Base-by-base conservation (phyloP, 2,888 invertebrate genomes). In the Drosophila tripunctata region DNA sequence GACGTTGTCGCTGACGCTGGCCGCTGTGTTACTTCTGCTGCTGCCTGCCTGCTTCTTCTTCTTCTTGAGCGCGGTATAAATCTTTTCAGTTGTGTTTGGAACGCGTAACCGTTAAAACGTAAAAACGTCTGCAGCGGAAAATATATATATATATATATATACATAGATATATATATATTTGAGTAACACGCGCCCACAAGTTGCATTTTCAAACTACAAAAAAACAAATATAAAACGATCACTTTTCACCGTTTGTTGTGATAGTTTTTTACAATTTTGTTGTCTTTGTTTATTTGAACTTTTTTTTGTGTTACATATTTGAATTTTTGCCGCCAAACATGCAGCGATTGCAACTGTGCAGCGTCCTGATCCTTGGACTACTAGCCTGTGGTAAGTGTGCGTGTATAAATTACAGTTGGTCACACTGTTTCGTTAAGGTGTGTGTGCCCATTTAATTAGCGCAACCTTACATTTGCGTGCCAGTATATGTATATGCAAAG, bases 61-160 rank as follows among this genome's bases (percentile, higher is more conserved):
- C 80, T 77, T 78, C 81, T 78, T 78, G 83, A 76, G 86, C 80
- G 80, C 83, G 76, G 86, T 86, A 83, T 76, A 81, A 77, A 78
- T 80, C 69, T 87, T 89, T 88, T 84, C 82, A 89, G 89, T 89
- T 85, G 83, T 83, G 86, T 86, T 89, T 86, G 85, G 87, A 83
- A 80, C 89, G 88, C 81, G 78, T 65, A 79, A 81, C 88, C 72
- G 88, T 87, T 76, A 79, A 88, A 87, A 87, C 87, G 88, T 85
- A 24, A 65, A n/a, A 44, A 60, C 58, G 54, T 56, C 56, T 47
- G 63, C 57, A 73, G 74, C 87, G 88, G 80, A 87, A 87, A 54
- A 65, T 51, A 21, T 4, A 27, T 27, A 27, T 27, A 10, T 27
- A 27, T 48, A 68, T n/a, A n/a, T n/a, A n/a, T n/a, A n/a, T n/a